Base-by-base conservation (phyloP, 2,797 vertebrate genomes). In the Sebastes itinus region DNA sequence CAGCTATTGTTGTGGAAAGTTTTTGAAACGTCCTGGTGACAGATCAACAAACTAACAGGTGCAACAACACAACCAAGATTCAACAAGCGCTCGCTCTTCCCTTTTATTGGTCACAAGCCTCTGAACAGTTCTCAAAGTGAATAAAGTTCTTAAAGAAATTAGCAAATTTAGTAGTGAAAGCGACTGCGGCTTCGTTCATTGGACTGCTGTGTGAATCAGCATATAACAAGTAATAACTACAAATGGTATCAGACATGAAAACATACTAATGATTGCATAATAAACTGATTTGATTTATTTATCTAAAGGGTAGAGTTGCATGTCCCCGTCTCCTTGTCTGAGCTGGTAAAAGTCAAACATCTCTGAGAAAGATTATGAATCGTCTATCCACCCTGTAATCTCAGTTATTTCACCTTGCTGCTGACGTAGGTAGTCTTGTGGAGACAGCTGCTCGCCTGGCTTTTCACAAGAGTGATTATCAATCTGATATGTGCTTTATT, bases 371-470 rank as follows among this genome's bases (percentile, higher is more conserved):
- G 91, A 89, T 87, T 84, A 66, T 32, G 59, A 66, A 61, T 82
- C 0, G 13, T 83, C 64, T 68, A 55, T 72, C 66, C 65, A 71
- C 65, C 55, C 67, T 73, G 78, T 84, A 88, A 92, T 92, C 85
- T 86, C 73, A 22, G 42, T 61, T 60, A 68, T 84, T 91, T 91
- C 88, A 91, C 91, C 86, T 89, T 72, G 75, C 49, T 83, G 77
- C 68, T 92, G 92, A 94, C 78, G 68, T 84, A 87, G 38, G 52
- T 38, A 80, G 78, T 81, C 74, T 72, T 64, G 32, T 65, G 80
- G 64, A 71, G 72, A 85, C 87, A 92, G 82, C 87, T 87, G 86
- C 80, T 73, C 75, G 63, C 60, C 3, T 10, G 77, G 63, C 38
- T 72, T 83, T 80, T 77, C 72, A 76, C 66, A 54, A 14, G 74